A percentile compares a stretch with the other conserved stretches of the same genome.
Evolutionary conservation across 92 coral and sea anemone genomes (phyloP).

Genomic region (Epizoanthus stellaris): DNA sequence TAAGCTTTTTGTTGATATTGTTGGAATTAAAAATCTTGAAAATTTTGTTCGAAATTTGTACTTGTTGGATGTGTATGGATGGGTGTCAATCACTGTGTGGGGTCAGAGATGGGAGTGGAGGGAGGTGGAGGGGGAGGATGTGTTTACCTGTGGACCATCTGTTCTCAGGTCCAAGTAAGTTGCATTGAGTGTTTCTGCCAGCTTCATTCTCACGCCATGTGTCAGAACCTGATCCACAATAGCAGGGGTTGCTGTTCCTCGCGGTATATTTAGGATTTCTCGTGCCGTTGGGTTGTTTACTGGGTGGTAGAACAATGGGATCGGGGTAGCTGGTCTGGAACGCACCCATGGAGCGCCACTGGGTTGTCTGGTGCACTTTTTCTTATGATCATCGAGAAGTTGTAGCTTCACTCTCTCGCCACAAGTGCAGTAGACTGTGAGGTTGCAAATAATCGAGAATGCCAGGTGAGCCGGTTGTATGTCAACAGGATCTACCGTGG

Average conservation of each 20-base stretch:
- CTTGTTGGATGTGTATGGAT: no score
- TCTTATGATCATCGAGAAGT: neutral
- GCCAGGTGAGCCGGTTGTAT: neutral
- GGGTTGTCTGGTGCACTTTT: neutral
- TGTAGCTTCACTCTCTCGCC: neutral
- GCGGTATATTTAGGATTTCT: neutral
- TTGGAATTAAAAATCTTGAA: no score
- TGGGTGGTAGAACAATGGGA: neutral
- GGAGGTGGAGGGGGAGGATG: no score
- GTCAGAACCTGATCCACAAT: neutral
- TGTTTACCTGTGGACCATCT: neutral
- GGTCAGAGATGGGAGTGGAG: no score
- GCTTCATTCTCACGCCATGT: neutral
- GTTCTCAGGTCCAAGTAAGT: conserved; percentile 3
- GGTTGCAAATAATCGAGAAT: neutral
- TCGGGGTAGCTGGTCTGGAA: neutral
- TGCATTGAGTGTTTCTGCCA: neutral
- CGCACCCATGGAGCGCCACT: neutral
- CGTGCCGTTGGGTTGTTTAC: conserved; percentile 4
- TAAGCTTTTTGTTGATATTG: no score
- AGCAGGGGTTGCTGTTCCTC: neutral
- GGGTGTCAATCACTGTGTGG: no score
- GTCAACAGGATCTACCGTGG: neutral
- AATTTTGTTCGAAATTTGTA: no score
- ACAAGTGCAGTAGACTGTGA: neutral